Percentiles rank a stretch among this genome's conserved stretches.
phyloP scores from a whole-genome alignment of 2,113 vertebrate species.

The Ammodramus savannarum region DNA sequence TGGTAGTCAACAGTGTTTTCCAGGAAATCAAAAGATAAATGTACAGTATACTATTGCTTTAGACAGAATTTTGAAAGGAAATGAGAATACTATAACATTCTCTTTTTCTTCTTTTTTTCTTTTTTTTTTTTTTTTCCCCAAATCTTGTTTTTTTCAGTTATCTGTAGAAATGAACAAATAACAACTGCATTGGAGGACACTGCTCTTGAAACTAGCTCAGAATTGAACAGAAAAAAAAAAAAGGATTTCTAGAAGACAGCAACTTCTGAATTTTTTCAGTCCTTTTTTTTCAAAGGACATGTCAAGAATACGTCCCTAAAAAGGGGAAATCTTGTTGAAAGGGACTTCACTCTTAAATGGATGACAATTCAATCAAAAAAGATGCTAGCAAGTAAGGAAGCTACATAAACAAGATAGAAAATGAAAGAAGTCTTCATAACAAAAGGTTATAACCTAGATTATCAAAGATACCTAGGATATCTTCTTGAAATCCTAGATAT shows the following conservation, averaged over 20 bases:
- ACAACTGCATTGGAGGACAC: fast-evolving
- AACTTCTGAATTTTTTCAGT: background rate
- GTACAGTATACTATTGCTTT: background rate
- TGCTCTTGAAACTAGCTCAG: background rate
- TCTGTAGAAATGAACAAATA: background rate
- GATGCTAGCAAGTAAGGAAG: background rate
- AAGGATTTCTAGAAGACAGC: background rate
- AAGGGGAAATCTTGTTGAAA: background rate
- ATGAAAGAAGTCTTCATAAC: background rate
- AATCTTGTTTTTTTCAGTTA: background rate
- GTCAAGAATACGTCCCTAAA: background rate
- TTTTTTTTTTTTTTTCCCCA: fast-evolving
- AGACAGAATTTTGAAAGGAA: background rate
- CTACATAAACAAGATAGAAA: background rate
- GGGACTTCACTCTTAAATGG: background rate
- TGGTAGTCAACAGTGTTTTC: background rate
- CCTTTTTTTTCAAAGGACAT: background rate
- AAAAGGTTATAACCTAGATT: background rate
- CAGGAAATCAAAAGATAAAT: background rate
- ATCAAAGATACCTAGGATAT: no score
- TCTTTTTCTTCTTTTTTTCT: background rate
- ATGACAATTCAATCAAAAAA: background rate
- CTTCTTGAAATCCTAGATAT: background rate
- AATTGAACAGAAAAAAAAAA: background rate
- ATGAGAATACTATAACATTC: background rate